A percentile compares a stretch with the other conserved stretches of the same genome.
These are phyloP conservation scores for Syngnathus rostellatus DNA, from an alignment of 2,797 vertebrate species.

Conservation along the genomic window DNA sequence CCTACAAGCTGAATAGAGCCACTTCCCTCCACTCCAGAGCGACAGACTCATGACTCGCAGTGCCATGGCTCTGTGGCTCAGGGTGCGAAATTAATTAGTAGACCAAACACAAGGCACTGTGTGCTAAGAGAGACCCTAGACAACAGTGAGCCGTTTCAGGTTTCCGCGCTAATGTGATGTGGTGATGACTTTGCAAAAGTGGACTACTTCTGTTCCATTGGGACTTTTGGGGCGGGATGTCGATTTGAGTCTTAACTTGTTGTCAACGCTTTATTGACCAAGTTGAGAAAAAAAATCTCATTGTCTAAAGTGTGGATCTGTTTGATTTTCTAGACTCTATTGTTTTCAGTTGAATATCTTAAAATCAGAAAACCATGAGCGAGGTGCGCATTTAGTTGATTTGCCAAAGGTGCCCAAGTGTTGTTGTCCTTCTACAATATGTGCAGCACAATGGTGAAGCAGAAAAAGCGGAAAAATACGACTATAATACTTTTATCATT, in stretches of 20 bases:
- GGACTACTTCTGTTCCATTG: not conserved
- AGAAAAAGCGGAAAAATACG: no score
- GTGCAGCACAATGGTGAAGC: no score
- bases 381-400: no score
- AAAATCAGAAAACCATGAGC: no score
- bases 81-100: constrained; percentile 25
- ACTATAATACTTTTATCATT: no score
- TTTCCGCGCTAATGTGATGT: constrained; percentile 1
- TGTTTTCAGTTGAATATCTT: no score
- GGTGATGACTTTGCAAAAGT: not conserved
- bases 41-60: constrained; percentile 24
- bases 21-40: not conserved
- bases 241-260: constrained; percentile 10
- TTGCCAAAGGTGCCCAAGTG: no score
- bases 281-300: not conserved
- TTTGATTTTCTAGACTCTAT: no score
- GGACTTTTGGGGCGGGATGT: not conserved
- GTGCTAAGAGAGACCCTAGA: not conserved
- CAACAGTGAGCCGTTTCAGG: not conserved
- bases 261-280: no score
- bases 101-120: constrained; percentile 10
- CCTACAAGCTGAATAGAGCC: not conserved
- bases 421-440: no score
- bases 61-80: not conserved
- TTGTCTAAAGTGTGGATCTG: no score